A percentile compares a stretch with the other conserved stretches of the same genome.
phyloP scores from a whole-genome alignment of 2,113 vertebrate species.

The Catharus minimus region DNA sequence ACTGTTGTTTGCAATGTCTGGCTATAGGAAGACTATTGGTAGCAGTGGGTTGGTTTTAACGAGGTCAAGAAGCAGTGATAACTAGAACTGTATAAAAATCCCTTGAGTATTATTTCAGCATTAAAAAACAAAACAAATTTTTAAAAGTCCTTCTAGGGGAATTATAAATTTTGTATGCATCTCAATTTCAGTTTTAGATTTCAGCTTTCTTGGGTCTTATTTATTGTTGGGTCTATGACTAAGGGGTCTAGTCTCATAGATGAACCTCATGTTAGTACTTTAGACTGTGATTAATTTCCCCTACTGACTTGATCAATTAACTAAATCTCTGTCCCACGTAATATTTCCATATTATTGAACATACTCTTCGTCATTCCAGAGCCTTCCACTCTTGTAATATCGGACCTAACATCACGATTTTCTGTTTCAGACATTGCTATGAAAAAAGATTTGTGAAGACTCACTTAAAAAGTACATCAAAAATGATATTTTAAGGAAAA shows the following conservation, averaged over 20 bases:
- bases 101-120: not conserved
- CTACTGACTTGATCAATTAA: not conserved
- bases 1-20: not conserved
- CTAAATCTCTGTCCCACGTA: not conserved
- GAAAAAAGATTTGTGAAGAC: not conserved
- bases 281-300: not conserved
- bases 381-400: not conserved
- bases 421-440: not conserved
- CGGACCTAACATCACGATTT: not conserved
- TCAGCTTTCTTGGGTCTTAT: not conserved
- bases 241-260: not conserved
- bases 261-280: accelerated
- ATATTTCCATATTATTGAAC: not conserved
- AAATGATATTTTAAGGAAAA: not conserved
- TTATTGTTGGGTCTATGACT: not conserved
- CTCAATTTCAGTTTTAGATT: not conserved
- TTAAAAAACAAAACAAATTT: not conserved
- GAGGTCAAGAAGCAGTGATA: not conserved
- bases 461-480: not conserved
- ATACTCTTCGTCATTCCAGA: not conserved
- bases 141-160: not conserved
- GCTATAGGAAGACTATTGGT: not conserved
- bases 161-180: not conserved
- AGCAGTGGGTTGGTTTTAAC: not conserved
- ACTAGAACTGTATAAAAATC: not conserved